A percentile compares a stretch with the other conserved stretches of the same genome.
phyloP scores from a whole-genome alignment of 2,113 vertebrate species.

The Periophthalmodon schlosseri region DNA sequence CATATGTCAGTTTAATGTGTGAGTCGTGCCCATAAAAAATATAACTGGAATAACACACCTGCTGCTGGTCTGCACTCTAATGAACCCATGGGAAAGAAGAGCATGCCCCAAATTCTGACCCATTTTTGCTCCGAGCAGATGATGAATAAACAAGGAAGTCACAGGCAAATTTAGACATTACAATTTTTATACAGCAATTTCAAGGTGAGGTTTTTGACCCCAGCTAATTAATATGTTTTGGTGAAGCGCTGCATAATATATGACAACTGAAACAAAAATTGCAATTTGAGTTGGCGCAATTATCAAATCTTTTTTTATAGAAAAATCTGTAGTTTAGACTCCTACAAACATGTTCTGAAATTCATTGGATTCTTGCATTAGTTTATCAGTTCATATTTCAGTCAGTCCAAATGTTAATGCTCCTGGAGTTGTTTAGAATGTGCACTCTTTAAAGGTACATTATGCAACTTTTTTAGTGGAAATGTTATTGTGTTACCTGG shows the following conservation, averaged over 20 bases:
- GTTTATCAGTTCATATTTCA: too few relatives aligned
- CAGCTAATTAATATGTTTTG: background rate
- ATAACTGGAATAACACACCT: background rate
- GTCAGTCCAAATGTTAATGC: too few relatives aligned
- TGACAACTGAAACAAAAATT: background rate
- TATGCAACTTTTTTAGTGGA: too few relatives aligned
- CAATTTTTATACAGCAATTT: background rate
- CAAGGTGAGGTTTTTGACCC: background rate
- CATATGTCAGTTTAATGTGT: background rate
- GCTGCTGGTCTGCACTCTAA: background rate
- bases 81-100: background rate
- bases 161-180: background rate
- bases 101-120: conserved; percentile 3
- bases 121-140: background rate
- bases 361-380: too few relatives aligned
- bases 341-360: too few relatives aligned
- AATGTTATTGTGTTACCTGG: too few relatives aligned
- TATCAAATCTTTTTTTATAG: too few relatives aligned
- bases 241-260: background rate
- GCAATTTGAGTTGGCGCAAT: background rate
- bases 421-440: too few relatives aligned
- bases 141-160: background rate
- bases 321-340: too few relatives aligned
- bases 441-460: too few relatives aligned
- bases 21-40: background rate